A percentile compares a stretch with the other conserved stretches of the same genome.
These are phyloP conservation scores for Antheraea yamamai DNA, from an alignment of 2,888 invertebrate species.

Conservation along the genomic window DNA sequence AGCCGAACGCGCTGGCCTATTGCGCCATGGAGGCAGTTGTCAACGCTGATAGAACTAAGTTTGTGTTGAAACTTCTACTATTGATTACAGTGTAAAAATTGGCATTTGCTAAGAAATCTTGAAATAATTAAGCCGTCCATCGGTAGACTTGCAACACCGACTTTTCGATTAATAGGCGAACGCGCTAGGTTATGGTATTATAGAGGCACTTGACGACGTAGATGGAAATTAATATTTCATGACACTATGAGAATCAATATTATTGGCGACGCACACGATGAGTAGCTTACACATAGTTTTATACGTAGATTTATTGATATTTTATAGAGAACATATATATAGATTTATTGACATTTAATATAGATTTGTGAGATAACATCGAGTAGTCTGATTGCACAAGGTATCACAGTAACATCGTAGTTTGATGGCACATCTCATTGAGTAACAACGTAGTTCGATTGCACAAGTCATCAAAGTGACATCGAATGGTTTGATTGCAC, in stretches of 20 bases:
- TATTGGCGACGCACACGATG: no score
- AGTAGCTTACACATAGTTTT: no score
- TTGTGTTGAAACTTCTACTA: neutral
- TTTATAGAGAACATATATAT: no score
- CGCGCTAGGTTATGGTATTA: constrained; percentile 94
- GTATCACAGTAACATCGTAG: no score
- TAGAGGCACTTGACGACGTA: constrained; percentile 37
- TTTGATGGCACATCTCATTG: no score
- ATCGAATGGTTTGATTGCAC: no score
- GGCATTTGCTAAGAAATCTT: neutral
- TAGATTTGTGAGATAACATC: no score
- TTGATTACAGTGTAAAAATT: neutral
- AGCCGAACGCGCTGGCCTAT: constrained; percentile 99
- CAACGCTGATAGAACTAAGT: neutral
- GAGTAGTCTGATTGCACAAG: no score
- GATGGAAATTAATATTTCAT: neutral
- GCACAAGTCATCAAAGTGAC: no score
- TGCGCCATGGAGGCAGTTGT: constrained; percentile 87
- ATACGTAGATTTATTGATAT: no score
- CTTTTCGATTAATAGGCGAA: constrained; percentile 99
- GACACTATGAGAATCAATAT: neutral
- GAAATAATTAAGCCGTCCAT: constrained; percentile 84
- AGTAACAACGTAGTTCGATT: no score
- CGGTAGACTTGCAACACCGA: constrained; percentile 99
- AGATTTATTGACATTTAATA: no score